A percentile compares a stretch with the other conserved stretches of the same genome.
phyloP scores from a whole-genome alignment of 2,888 invertebrate genomes.

The Rhyacophila evoluta region DNA sequence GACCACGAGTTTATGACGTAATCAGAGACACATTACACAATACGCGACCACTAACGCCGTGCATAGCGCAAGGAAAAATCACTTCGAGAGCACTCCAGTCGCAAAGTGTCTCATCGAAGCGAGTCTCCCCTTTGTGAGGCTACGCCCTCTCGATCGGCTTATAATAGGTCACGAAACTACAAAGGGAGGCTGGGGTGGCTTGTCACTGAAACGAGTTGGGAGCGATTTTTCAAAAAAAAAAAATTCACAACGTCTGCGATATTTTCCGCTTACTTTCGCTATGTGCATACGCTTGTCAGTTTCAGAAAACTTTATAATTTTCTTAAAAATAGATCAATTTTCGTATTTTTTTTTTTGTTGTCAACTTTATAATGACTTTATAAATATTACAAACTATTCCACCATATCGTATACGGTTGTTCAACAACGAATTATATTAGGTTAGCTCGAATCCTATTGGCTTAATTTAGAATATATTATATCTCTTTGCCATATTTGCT shows the following conservation, averaged over 20 bases:
- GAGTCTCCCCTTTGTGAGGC: slow-evolving; percentile 47
- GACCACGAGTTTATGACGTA: slow-evolving; percentile 29
- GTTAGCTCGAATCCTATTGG: no score
- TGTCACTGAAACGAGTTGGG: slow-evolving; percentile 28
- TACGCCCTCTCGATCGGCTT: slow-evolving; percentile 42
- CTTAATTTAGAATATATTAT: no score
- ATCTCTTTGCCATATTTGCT: no score
- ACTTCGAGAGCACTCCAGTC: slow-evolving; percentile 41
- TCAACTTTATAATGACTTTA: no score
- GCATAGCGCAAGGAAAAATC: slow-evolving; percentile 45
- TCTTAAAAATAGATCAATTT: not conserved
- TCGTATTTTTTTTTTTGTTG: not conserved
- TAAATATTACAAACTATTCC: no score
- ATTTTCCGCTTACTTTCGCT: slow-evolving; percentile 48
- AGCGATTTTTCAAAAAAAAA: slow-evolving; percentile 28
- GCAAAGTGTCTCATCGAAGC: slow-evolving; percentile 40
- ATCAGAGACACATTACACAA: slow-evolving; percentile 40
- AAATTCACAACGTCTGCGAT: slow-evolving; percentile 48
- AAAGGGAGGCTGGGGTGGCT: slow-evolving; percentile 40
- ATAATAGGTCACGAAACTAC: slow-evolving; percentile 49
- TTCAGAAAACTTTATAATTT: not conserved
- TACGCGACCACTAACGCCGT: slow-evolving; percentile 34
- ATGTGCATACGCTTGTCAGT: not conserved
- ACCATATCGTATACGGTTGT: no score
- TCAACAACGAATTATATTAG: no score